Conservation (phyloP, 2,888 invertebrate genomes). For the Pocota personata region DNA sequence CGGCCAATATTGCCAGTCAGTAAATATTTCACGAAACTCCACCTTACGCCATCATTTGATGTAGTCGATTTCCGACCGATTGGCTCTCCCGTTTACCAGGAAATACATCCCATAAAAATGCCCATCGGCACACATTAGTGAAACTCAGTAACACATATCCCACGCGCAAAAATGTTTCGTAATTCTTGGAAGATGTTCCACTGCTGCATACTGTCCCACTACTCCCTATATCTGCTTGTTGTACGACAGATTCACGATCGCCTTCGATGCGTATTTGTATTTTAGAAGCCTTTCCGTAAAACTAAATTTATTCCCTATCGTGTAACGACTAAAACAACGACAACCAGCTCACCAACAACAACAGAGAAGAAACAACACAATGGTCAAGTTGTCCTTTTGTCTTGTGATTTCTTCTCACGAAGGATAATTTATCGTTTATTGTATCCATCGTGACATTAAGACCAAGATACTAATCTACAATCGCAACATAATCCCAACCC, state of each 20-base stretch:
- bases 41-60: conserved; percentile 18
- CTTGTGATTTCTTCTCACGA: conserved; percentile 56
- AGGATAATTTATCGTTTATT: conserved; percentile 78
- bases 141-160: conserved; percentile 29
- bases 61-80: conserved; percentile 47
- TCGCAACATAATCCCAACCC: conserved; percentile 15
- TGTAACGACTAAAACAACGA: conserved; percentile 35
- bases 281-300: conserved; percentile 38
- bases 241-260: conserved; percentile 35
- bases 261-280: conserved; percentile 30
- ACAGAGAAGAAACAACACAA: conserved; percentile 33
- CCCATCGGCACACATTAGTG: conserved; percentile 13
- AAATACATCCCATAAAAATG: conserved; percentile 45
- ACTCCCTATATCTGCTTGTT: background rate
- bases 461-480: conserved; percentile 76
- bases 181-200: conserved; percentile 47
- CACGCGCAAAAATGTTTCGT: conserved; percentile 19
- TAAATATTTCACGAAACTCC: conserved; percentile 3
- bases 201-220: conserved; percentile 11
- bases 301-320: conserved; percentile 50
- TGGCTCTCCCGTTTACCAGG: conserved; percentile 35
- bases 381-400: conserved; percentile 65
- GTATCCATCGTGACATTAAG: conserved; percentile 78
- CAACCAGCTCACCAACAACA: background rate
- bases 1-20: background rate